Evolutionary conservation across 2,888 invertebrate genomes (phyloP).

Genomic region (Marronus borbonicus): DNA sequence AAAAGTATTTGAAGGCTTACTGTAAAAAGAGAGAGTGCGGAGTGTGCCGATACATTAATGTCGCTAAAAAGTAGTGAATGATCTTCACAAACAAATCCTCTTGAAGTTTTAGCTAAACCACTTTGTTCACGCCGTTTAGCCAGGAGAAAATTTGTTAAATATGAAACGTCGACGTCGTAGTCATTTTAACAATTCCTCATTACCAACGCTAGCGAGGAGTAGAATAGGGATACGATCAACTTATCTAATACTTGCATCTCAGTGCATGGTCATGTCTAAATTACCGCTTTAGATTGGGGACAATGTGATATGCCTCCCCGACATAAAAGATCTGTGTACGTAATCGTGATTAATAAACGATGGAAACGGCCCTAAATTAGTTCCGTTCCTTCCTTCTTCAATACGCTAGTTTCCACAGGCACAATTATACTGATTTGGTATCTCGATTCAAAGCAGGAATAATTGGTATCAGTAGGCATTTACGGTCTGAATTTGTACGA

Average conservation of each 20-base stretch:
- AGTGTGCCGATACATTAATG: no score
- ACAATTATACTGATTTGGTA: constrained; percentile 48
- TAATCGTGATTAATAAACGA: constrained; percentile 51
- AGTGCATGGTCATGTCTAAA: constrained; percentile 38
- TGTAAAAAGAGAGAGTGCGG: no score
- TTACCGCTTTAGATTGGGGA: constrained; percentile 38
- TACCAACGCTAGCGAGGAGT: no score
- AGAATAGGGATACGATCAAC: constrained; percentile 29
- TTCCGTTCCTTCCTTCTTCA: constrained; percentile 36
- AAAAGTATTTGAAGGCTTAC: no score
- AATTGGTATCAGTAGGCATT: constrained; percentile 37
- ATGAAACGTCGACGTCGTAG: no score
- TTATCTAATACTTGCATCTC: constrained; percentile 50
- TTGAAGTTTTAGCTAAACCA: no score
- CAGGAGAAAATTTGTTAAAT: no score
- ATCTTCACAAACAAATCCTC: no score
- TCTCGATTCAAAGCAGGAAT: constrained; percentile 43
- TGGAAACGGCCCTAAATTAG: constrained; percentile 47
- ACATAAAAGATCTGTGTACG: constrained; percentile 48
- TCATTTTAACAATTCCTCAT: no score
- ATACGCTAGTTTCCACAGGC: background rate
- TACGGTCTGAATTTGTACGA: background rate
- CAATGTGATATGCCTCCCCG: background rate
- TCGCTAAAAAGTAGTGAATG: no score
- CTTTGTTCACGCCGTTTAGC: no score